phyloP scores from a whole-genome alignment of 2,797 vertebrate genomes.

The Manis crassicaudata region DNA sequence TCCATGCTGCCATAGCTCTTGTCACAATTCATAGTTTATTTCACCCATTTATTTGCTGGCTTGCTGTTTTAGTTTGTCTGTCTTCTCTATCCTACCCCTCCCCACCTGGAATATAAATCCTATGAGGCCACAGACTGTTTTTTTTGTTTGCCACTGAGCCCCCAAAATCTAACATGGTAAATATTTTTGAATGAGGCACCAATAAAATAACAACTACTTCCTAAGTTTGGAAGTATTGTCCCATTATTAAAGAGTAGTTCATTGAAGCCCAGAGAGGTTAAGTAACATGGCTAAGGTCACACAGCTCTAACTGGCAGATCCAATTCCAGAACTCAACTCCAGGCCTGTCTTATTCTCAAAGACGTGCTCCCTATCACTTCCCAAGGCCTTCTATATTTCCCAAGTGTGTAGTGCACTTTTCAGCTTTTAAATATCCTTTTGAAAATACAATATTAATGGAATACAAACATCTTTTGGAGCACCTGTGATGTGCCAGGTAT shows the following conservation, averaged over 20 bases:
- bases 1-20: not conserved
- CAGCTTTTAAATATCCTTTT: not conserved
- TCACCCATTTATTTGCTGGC: not conserved
- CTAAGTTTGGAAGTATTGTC: not conserved
- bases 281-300: not conserved
- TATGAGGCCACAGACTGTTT: not conserved
- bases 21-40: not conserved
- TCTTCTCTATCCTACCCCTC: not conserved
- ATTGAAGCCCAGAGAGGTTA: not conserved
- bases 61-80: not conserved
- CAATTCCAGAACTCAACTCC: not conserved
- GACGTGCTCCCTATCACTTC: not conserved
- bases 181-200: not conserved
- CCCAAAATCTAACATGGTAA: not conserved
- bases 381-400: not conserved
- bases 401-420: not conserved
- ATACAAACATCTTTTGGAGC: not conserved
- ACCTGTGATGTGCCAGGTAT: not conserved
- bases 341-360: not conserved
- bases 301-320: not conserved
- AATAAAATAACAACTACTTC: not conserved
- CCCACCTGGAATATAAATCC: not conserved
- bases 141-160: not conserved
- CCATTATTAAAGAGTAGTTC: not conserved
- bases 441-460: not conserved